Conservation (phyloP, 2,888 invertebrate species). For the Orchestes rusci region DNA sequence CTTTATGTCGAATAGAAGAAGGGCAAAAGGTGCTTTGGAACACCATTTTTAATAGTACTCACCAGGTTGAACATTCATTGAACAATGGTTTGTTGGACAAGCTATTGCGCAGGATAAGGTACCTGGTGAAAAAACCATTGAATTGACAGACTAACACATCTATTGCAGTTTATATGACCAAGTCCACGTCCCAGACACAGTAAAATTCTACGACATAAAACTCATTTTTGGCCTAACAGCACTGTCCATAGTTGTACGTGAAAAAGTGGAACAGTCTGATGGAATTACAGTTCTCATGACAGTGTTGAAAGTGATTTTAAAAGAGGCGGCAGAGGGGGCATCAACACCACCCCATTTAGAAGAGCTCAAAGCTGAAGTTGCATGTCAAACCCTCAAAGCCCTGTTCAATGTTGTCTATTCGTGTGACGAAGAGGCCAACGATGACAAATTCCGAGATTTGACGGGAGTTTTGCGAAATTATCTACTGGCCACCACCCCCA, state of each 20-base stretch:
- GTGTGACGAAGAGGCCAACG: conserved; percentile 53
- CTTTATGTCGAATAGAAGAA: conserved; percentile 60
- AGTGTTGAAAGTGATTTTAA: conserved; percentile 58
- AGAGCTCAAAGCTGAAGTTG: conserved; percentile 55
- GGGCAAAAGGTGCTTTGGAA: conserved; percentile 86
- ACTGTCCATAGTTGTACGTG: conserved; percentile 61
- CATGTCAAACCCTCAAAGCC: conserved; percentile 69
- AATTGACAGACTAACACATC: not conserved
- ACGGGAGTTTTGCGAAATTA: conserved; percentile 65
- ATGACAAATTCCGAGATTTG: conserved; percentile 63
- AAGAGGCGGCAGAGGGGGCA: conserved; percentile 38
- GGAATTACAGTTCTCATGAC: conserved; percentile 63
- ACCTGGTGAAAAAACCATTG: not conserved
- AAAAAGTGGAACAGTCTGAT: conserved; percentile 59
- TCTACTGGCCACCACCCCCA: conserved; percentile 53
- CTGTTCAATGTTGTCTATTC: conserved; percentile 67
- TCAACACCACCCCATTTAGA: conserved; percentile 22
- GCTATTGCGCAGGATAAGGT: conserved; percentile 49
- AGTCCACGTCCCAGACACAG: conserved; percentile 56
- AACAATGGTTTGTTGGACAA: conserved; percentile 62
- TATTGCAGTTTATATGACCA: conserved; percentile 39
- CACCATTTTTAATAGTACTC: conserved; percentile 68
- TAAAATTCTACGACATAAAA: conserved; percentile 83
- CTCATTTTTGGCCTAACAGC: conserved; percentile 85
- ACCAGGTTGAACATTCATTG: conserved; percentile 27